A percentile compares a stretch with the other conserved stretches of the same genome.
Evolutionary conservation across 2,113 vertebrate species (phyloP).

Genomic region (Peromyscus leucopus): DNA sequence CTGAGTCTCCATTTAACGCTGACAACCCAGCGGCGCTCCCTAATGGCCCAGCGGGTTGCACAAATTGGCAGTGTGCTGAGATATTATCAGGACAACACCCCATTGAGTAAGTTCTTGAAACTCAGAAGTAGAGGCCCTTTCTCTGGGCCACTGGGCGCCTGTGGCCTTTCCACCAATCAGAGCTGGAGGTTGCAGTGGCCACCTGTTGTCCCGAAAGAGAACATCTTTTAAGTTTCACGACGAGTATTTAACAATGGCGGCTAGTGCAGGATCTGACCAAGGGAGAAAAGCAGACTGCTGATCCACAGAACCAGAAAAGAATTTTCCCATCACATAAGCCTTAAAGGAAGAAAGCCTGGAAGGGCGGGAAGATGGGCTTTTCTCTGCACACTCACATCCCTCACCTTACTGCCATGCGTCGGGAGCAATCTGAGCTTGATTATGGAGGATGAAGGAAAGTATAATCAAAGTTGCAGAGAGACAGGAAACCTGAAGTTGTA

Average conservation of each 20-base stretch:
- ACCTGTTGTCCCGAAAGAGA: conserved; percentile 79
- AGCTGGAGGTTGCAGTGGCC: conserved; percentile 76
- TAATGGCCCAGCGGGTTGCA: conserved; percentile 82
- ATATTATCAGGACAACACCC: conserved; percentile 82
- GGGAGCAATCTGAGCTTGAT: conserved; percentile 62
- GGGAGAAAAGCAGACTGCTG: conserved; percentile 55
- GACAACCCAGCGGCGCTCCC: conserved; percentile 81
- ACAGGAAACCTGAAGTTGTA: conserved; percentile 46
- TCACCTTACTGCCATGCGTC: conserved; percentile 47
- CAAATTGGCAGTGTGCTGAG: conserved; percentile 82
- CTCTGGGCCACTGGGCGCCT: conserved; percentile 78
- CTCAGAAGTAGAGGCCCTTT: conserved; percentile 77
- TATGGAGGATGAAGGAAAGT: conserved; percentile 54
- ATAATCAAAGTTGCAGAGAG: conserved; percentile 67
- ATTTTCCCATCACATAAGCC: not conserved
- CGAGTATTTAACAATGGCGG: conserved; percentile 70
- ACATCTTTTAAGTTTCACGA: conserved; percentile 79
- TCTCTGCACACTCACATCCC: not conserved
- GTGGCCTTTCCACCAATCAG: conserved; percentile 82
- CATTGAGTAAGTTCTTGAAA: conserved; percentile 81
- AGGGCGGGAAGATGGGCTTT: conserved; percentile 20
- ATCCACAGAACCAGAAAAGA: conserved; percentile 27
- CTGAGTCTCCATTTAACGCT: conserved; percentile 64
- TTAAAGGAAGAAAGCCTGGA: conserved; percentile 45
- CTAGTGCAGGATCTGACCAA: conserved; percentile 57